Evolutionary conservation across 2,113 vertebrate species (phyloP).

Genomic region (Camarhynchus parvulus): DNA sequence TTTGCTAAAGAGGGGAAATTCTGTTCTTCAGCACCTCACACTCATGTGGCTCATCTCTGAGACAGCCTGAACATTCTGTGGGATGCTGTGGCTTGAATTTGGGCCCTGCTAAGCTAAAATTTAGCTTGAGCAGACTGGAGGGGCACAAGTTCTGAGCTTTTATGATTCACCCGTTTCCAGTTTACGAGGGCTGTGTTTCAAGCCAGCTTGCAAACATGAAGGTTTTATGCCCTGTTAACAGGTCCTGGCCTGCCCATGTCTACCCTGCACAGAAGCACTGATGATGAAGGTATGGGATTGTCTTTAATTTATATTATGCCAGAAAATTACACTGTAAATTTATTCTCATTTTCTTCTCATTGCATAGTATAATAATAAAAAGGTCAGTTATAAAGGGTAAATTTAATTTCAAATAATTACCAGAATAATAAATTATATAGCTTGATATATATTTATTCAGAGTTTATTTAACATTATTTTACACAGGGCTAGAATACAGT

Average conservation of each 20-base stretch:
- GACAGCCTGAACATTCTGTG: neutral
- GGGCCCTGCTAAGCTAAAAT: neutral
- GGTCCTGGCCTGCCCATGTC: slow-evolving; percentile 89
- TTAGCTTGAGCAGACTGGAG: neutral
- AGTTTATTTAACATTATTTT: neutral
- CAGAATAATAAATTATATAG: neutral
- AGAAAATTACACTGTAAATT: neutral
- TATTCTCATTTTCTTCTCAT: neutral
- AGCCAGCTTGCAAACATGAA: neutral
- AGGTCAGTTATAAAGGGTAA: neutral
- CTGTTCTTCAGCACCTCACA: neutral
- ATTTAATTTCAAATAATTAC: slow-evolving; percentile 3
- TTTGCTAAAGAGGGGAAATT: neutral
- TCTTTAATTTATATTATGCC: neutral
- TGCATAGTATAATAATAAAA: neutral
- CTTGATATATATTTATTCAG: neutral
- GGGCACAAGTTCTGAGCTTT: neutral
- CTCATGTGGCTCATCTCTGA: neutral
- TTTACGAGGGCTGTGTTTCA: neutral
- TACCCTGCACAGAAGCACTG: slow-evolving; percentile 77
- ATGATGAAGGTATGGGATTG: slow-evolving; percentile 76
- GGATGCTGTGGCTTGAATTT: neutral
- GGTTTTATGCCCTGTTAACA: slow-evolving; percentile 66
- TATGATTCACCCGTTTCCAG: neutral
- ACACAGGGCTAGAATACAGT: neutral